Percentiles rank a stretch among this genome's conserved stretches.
Evolutionary conservation across 2,797 vertebrate genomes (phyloP).

Genomic region (Atherinosoma microstoma): DNA sequence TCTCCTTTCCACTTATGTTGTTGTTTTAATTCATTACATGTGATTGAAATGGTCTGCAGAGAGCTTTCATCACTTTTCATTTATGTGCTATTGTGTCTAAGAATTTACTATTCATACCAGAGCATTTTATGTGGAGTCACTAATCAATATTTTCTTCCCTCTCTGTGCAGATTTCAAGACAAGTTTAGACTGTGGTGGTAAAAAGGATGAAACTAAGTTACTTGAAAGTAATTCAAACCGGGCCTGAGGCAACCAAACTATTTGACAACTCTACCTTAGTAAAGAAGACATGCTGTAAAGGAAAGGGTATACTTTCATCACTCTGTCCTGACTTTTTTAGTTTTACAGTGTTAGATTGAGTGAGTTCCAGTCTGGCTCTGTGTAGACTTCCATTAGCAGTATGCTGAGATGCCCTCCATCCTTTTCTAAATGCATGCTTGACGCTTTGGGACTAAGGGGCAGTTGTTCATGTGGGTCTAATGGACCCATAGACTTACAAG

Average conservation of each 20-base stretch:
- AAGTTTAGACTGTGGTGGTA: constrained; percentile 76
- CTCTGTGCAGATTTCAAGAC: constrained; percentile 72
- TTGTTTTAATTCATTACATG: constrained; percentile 44
- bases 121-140: constrained; percentile 49
- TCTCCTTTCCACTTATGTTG: constrained; percentile 20
- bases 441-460: constrained; percentile 6
- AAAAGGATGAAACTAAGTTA: constrained; percentile 74
- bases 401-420: not conserved
- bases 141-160: constrained; percentile 71
- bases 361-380: constrained; percentile 11
- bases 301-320: constrained; percentile 36
- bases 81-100: constrained; percentile 35
- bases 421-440: constrained; percentile 12
- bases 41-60: constrained; percentile 14
- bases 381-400: constrained; percentile 31
- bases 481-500: constrained; percentile 18
- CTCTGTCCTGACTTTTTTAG: constrained; percentile 4
- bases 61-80: constrained; percentile 32
- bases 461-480: constrained; percentile 21
- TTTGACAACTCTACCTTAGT: constrained; percentile 49
- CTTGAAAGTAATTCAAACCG: constrained; percentile 78
- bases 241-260: constrained; percentile 63
- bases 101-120: constrained; percentile 52
- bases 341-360: constrained; percentile 18
- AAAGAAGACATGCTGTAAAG: constrained; percentile 36